These are phyloP conservation scores for Hormaphis cornu DNA, from an alignment of 1,140 invertebrate genomes.

Conservation along the genomic window DNA sequence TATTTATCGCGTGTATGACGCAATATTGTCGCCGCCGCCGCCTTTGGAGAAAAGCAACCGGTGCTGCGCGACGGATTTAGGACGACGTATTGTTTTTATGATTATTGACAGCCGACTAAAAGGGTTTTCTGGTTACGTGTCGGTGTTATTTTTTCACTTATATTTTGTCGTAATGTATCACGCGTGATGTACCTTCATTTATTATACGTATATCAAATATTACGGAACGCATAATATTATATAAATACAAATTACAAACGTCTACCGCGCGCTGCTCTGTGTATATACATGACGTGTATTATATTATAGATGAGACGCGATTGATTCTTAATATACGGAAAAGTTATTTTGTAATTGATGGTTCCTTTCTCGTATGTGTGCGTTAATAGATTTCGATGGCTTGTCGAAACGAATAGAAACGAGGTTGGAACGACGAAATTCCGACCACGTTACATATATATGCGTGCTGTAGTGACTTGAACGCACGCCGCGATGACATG, in stretches of 20 bases:
- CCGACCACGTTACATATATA: no score
- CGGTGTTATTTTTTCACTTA: neutral
- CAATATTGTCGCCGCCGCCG: neutral
- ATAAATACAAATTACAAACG: no score
- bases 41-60: no score
- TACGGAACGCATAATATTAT: no score
- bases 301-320: neutral
- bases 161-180: no score
- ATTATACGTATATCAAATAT: no score
- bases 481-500: no score
- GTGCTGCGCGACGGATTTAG: neutral
- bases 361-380: neutral
- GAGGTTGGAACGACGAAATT: no score
- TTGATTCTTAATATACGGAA: constrained; percentile 4
- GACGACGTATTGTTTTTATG: constrained; percentile 12
- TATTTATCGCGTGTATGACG: no score
- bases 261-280: neutral
- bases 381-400: neutral
- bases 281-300: neutral
- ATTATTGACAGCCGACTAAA: constrained; percentile 32
- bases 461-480: no score
- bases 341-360: constrained; percentile 10
- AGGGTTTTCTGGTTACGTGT: constrained; percentile 30
- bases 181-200: no score
- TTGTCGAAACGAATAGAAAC: no score